phyloP scores from a whole-genome alignment of 2,888 invertebrate species.

The Drosophila macrospina region DNA sequence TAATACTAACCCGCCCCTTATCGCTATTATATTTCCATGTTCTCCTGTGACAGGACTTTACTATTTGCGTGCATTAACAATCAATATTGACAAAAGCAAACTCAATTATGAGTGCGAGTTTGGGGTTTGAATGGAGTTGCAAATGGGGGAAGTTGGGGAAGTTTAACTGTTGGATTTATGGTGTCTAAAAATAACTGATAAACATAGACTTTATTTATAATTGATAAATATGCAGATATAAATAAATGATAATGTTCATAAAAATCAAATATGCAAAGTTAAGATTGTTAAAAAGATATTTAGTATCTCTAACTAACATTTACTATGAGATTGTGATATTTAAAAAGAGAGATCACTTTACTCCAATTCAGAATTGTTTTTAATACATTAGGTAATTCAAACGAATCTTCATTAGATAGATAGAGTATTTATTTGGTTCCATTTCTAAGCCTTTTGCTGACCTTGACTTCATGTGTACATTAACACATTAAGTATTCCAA shows the following conservation, averaged over 20 bases:
- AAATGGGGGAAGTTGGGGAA: not conserved
- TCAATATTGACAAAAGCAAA: conserved; percentile 64
- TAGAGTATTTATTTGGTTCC: not conserved
- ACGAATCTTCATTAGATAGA: not conserved
- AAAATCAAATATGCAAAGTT: not conserved
- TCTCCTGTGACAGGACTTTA: conserved; percentile 17
- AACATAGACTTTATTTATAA: not conserved
- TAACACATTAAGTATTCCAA: conserved; percentile 44
- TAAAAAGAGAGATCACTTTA: no score
- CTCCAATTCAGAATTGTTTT: no score
- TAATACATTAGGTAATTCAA: not conserved
- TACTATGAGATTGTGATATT: no score
- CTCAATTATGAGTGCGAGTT: conserved; percentile 43
- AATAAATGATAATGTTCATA: not conserved
- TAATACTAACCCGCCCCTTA: conserved; percentile 33
- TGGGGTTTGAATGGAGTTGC: conserved; percentile 2
- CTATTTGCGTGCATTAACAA: conserved; percentile 74
- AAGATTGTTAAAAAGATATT: no score
- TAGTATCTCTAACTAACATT: no score
- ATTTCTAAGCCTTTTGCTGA: not conserved
- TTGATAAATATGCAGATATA: not conserved
- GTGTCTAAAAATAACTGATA: conserved; percentile 27
- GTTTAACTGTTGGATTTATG: conserved; percentile 7
- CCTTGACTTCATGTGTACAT: conserved; percentile 53
- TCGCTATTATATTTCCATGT: conserved; percentile 16